Evolutionary conservation across 2,888 invertebrate species (phyloP), one percentile per base, ranked within the genome.

Genomic region (Parnassius orleans): DNA sequence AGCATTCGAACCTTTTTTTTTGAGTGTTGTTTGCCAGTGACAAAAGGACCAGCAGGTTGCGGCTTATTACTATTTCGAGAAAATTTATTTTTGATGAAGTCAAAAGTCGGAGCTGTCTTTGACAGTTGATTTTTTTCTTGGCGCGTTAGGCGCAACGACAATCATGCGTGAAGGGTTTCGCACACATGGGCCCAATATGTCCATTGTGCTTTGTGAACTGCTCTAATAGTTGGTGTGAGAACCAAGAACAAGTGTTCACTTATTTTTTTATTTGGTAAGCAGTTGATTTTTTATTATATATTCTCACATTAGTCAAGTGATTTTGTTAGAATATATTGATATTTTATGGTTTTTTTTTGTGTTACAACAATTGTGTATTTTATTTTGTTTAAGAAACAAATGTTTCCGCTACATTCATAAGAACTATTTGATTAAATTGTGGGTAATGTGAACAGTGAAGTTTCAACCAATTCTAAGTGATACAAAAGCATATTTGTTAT

Each of bases 71-170:
- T 87, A 85, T 89, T 79, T 74, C 64, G 73, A 73, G 80, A 88
- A 90, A 90, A 90, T 90, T 78, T 83, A 84, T 83, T 79, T 90
- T 90, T 91, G 90, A 90, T 91, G 90, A 90, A 91, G 88, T 91
- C 86, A 89, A 89, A 83, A 90, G 89, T 87, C 86, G 82, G 52
- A 47, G 24, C 77, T 75, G 76, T 77, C 78, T 76, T 80, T 86
- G 86, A 83, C 80, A 81, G 79, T 79, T 79, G 83, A 33, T 84
- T 80, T 76, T 76, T 78, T 80, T 59, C 24, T 58, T 41, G 14
- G 12, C 46, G 80, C 84, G 84, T 84, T 80, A 79, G 71, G 72
- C 72, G 80, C 81, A 84, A 86, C 79, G 76, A 80, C 81, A 81
- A 85, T 82, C 78, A 73, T 65, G 75, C 80, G 81, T 83, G 81